Evolutionary conservation across 2,113 vertebrate genomes (phyloP), one percentile per base, ranked within the genome.

Genomic region (Leucosticte australis): DNA sequence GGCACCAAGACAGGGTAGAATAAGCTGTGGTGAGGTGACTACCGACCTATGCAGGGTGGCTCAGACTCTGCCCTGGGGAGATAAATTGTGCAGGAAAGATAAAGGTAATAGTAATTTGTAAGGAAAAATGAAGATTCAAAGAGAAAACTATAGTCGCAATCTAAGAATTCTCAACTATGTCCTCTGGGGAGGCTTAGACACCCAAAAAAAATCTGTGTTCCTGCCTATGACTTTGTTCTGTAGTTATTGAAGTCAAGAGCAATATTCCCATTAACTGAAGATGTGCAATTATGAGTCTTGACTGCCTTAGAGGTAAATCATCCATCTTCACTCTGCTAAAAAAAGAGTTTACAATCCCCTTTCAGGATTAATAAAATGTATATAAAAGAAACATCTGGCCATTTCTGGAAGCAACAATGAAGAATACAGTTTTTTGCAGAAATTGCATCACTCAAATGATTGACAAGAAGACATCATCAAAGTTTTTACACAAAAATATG

Each of bases 221-320:
- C 46, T 85, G 49, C 41, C 49, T 73, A 1, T 89, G 80, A 71
- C 69, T 94, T 95, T 2, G 4, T 94, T 90, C 77, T 69, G 27
- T 67, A 92, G 77, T 56, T 79, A 78, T 10, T 84, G 74, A 84
- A 94, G 65, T 92, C 89, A 94, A 84, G 21, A 82, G 87, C 62
- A 87, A 68, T 89, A 82, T 89, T 87, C n/a, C 19, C 31, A 62
- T 69, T 87, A 65, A 87, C 49, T 82, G 74, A 71, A 96, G 73
- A 75, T 74, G n/a, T 75, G 65, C 65, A 85, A n/a, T 91, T 89
- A 68, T 82, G 65, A 70, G 44, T 27, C 57, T 65, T 91, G 57
- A 82, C 53, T 94, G 74, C 62, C 74, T 75, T 79, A 63, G 44
- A 92, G 81, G 53, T 78, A 95, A 78, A 87, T 67, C 44, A 84